Evolutionary conservation across 1,140 invertebrate genomes (phyloP).

Genomic region (Apis laboriosa): DNA sequence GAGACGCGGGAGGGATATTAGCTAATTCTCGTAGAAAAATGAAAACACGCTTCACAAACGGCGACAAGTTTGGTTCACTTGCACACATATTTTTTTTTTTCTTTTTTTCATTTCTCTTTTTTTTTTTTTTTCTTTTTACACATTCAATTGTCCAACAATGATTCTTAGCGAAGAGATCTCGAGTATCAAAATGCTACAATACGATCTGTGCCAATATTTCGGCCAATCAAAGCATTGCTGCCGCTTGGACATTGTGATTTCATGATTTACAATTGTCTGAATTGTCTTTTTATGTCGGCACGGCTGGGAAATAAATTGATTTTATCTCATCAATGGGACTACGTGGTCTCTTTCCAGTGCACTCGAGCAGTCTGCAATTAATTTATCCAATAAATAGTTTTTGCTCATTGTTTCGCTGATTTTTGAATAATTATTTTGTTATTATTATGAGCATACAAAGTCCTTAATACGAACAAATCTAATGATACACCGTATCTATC

Average conservation of each 20-base stretch:
- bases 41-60: conserved; percentile 39
- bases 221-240: conserved; percentile 42
- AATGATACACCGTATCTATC: neutral
- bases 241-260: neutral
- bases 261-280: neutral
- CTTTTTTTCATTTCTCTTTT: neutral
- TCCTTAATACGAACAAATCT: conserved; percentile 10
- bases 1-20: neutral
- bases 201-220: conserved; percentile 34
- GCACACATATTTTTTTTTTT: neutral
- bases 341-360: neutral
- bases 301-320: neutral
- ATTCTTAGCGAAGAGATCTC: conserved; percentile 9
- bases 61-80: conserved; percentile 17
- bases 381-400: conserved; percentile 7
- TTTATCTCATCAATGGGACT: neutral
- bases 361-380: neutral
- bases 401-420: neutral
- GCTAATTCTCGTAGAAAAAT: conserved; percentile 40
- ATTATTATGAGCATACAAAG: neutral
- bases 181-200: conserved; percentile 36
- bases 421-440: neutral
- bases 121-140: neutral
- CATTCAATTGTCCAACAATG: conserved; percentile 8
- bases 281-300: neutral